A percentile compares a stretch with the other conserved stretches of the same genome.
These are phyloP conservation scores for Pluvianellus socialis DNA, from an alignment of 2,113 vertebrate species.

Conservation along the genomic window DNA sequence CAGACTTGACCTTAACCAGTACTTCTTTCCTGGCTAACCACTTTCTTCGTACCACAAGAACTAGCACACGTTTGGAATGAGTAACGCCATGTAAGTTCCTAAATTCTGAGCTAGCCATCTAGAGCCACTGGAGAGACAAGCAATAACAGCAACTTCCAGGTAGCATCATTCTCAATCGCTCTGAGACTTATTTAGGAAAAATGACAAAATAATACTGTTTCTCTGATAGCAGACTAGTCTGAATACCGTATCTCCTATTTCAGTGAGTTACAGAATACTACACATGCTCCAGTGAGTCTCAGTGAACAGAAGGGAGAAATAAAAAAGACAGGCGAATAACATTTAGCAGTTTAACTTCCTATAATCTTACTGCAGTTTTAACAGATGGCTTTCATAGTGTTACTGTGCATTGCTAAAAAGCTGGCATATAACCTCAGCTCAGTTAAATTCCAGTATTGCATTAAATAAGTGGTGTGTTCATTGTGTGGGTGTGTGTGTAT, in stretches of 20 bases:
- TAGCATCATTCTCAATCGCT: background rate
- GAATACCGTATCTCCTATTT: background rate
- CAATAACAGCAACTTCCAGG: background rate
- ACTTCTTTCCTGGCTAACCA: background rate
- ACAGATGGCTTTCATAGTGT: constrained; percentile 43
- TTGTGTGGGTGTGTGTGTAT: background rate
- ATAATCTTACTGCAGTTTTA: constrained; percentile 10
- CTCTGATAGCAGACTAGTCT: background rate
- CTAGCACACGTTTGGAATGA: background rate
- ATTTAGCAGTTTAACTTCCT: constrained; percentile 47
- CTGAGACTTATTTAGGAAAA: background rate
- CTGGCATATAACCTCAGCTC: background rate
- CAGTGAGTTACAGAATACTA: background rate
- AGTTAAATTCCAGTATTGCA: background rate
- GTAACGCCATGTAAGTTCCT: background rate
- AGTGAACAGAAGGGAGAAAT: constrained; percentile 49
- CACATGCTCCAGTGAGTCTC: constrained; percentile 16
- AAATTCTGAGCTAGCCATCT: background rate
- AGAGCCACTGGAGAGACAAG: background rate
- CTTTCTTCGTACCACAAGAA: background rate
- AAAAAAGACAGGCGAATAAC: constrained; percentile 46
- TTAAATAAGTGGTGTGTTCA: background rate
- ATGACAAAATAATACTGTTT: background rate
- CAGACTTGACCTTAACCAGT: background rate
- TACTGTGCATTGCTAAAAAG: background rate